phyloP scores from a whole-genome alignment of 2,113 vertebrate genomes.

The Corynorhinus townsendii region DNA sequence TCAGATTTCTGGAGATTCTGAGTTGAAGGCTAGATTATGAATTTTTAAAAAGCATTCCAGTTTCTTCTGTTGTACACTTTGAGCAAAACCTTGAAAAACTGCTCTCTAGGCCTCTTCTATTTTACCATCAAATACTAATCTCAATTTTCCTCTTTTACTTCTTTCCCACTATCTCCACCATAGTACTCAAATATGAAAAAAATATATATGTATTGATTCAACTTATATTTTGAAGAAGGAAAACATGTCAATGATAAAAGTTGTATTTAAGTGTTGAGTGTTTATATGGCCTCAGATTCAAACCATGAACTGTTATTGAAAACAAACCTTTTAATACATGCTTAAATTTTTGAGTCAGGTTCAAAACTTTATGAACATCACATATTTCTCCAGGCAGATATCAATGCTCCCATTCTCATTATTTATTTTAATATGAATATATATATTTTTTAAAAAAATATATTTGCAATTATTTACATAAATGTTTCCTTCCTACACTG shows the following conservation, averaged over 20 bases:
- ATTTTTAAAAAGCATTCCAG: neutral
- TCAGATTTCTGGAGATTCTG: neutral
- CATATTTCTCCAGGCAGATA: neutral
- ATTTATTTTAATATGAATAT: neutral
- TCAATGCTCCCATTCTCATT: neutral
- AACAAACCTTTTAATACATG: neutral
- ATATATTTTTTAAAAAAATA: neutral
- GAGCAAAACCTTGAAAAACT: neutral
- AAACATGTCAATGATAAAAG: neutral
- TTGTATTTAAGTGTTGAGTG: neutral
- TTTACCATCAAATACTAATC: neutral
- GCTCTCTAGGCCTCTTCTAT: neutral
- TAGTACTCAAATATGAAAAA: neutral
- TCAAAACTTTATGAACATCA: neutral
- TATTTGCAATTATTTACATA: neutral
- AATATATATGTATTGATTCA: neutral
- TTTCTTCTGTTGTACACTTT: neutral
- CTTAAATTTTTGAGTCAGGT: neutral
- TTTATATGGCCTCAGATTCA: neutral
- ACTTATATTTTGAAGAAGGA: neutral
- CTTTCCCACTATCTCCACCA: neutral
- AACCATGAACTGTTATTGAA: neutral
- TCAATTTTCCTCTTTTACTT: neutral
- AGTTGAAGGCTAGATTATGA: neutral
- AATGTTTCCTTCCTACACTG: neutral